Evolutionary conservation across 2,888 invertebrate genomes (phyloP).

Genomic region (Malacosoma neustria): DNA sequence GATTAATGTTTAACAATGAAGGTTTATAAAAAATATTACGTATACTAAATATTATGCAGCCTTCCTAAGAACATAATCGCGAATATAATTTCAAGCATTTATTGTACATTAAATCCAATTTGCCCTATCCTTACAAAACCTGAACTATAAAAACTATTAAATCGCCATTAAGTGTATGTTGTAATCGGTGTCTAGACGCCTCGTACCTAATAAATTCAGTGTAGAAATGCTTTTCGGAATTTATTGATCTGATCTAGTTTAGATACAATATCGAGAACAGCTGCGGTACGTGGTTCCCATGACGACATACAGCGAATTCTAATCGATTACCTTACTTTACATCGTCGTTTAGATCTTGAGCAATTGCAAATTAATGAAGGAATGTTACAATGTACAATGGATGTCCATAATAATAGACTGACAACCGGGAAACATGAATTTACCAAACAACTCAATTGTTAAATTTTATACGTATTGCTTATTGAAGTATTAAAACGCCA

Average conservation of each 20-base stretch:
- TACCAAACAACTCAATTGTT: too few relatives aligned
- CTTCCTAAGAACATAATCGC: too few relatives aligned
- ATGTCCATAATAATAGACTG: too few relatives aligned
- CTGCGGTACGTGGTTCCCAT: conserved; percentile 43
- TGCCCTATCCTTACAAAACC: not conserved
- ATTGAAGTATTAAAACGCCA: too few relatives aligned
- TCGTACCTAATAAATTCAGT: conserved; percentile 40
- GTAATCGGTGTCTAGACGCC: conserved; percentile 28
- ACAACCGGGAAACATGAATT: too few relatives aligned
- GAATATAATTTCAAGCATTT: not conserved
- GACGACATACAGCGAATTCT: conserved; percentile 14
- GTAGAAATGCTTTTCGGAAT: conserved; percentile 54
- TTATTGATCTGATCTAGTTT: conserved; percentile 52
- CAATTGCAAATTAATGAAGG: not conserved
- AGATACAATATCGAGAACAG: conserved; percentile 40
- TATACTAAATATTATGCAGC: too few relatives aligned
- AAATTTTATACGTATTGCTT: too few relatives aligned
- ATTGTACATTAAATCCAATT: not conserved
- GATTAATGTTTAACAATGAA: too few relatives aligned
- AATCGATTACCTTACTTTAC: not conserved
- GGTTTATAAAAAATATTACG: too few relatives aligned
- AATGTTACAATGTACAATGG: not conserved
- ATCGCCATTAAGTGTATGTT: conserved; percentile 18
- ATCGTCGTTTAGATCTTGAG: not conserved
- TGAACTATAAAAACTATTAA: not conserved